Conservation (phyloP, 2,797 vertebrate genomes). For the Gallinago nigripennis region DNA sequence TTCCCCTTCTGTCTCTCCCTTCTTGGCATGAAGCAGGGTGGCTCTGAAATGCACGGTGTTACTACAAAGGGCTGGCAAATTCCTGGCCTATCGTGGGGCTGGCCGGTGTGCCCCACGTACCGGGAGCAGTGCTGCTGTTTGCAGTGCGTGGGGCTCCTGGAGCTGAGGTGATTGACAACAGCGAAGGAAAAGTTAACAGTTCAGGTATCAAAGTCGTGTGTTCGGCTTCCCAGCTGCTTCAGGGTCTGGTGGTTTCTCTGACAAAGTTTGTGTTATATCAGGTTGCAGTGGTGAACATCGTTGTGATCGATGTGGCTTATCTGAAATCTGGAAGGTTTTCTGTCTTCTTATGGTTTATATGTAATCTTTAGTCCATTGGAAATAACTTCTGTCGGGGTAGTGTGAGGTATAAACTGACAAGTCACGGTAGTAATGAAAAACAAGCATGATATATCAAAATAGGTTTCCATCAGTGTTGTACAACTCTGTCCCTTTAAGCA, state of each 20-base stretch:
- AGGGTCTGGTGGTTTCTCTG: background rate
- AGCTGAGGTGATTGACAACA: background rate
- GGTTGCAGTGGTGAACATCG: background rate
- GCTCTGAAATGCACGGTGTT: background rate
- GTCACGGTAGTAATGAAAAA: background rate
- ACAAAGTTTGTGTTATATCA: background rate
- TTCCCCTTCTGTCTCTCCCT: background rate
- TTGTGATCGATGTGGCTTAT: background rate
- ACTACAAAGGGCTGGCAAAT: background rate
- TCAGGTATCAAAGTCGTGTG: background rate
- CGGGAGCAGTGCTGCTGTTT: background rate
- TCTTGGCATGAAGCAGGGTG: background rate
- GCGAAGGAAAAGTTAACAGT: background rate
- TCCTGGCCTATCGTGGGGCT: background rate
- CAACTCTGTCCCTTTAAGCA: background rate
- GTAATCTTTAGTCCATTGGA: background rate
- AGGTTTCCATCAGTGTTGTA: background rate
- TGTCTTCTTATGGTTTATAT: accelerated
- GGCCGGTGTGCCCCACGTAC: background rate
- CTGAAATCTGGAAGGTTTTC: background rate
- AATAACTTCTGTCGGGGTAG: background rate
- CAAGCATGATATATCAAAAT: background rate
- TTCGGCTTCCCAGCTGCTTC: background rate
- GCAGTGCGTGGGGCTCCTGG: background rate
- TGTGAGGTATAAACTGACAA: background rate